These are phyloP conservation scores for Oenanthe melanoleuca DNA, from an alignment of 2,113 vertebrate genomes.

Conservation along the genomic window DNA sequence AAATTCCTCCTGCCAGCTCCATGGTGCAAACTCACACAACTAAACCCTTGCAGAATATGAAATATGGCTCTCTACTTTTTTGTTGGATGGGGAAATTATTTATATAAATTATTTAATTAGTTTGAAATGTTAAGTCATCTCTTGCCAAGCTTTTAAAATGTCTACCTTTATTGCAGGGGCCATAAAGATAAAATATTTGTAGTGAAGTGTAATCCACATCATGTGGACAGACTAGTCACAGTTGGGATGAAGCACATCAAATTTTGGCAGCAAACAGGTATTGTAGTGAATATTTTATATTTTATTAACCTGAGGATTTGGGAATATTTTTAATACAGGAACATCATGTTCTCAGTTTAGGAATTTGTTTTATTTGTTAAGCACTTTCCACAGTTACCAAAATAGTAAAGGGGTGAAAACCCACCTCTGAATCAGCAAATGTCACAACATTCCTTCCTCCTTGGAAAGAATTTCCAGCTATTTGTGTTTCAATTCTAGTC, in stretches of 20 bases:
- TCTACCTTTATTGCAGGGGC: conserved; percentile 78
- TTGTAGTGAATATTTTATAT: neutral
- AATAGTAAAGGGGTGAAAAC: neutral
- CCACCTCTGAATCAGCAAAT: neutral
- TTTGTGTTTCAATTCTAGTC: neutral
- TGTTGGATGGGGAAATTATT: neutral
- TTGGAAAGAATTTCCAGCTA: neutral
- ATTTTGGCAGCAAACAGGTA: conserved; percentile 99
- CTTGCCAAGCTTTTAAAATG: neutral
- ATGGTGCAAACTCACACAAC: neutral
- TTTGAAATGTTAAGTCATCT: neutral
- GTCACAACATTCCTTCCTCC: neutral
- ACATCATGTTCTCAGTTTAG: neutral
- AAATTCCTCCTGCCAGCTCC: neutral
- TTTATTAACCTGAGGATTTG: neutral
- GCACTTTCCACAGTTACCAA: neutral
- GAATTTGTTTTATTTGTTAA: neutral
- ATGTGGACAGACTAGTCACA: conserved; percentile 91
- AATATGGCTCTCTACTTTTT: fast-evolving
- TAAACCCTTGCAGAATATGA: neutral
- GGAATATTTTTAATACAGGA: neutral
- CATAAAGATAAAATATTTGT: conserved; percentile 98
- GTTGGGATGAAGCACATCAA: conserved; percentile 97
- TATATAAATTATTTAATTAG: neutral
- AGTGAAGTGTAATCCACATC: conserved; percentile 92